These are phyloP conservation scores for Anseranas semipalmata DNA, from an alignment of 2,113 vertebrate species.

Conservation along the genomic window DNA sequence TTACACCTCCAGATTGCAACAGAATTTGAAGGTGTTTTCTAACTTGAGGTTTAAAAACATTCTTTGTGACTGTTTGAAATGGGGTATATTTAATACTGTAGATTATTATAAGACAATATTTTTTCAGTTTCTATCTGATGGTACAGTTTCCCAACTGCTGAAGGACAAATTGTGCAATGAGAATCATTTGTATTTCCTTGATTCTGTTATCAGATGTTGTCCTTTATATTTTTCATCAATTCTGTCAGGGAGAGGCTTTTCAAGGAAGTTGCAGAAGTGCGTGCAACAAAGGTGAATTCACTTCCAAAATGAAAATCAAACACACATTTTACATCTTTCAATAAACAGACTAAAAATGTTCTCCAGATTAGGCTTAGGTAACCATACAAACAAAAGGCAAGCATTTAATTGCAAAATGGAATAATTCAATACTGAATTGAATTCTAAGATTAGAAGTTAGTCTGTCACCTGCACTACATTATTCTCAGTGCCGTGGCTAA, in stretches of 20 bases:
- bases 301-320: not conserved
- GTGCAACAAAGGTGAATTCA: not conserved
- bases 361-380: slow-evolving; percentile 12
- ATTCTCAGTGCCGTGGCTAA: not conserved
- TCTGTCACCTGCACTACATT: not conserved
- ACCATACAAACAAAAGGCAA: slow-evolving; percentile 35
- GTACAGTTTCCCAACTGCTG: not conserved
- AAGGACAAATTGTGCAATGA: not conserved
- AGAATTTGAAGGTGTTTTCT: not conserved
- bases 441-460: slow-evolving; percentile 30
- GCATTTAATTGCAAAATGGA: slow-evolving; percentile 51
- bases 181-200: not conserved
- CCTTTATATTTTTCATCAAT: not conserved
- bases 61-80: not conserved
- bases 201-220: not conserved
- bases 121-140: not conserved
- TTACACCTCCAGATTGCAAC: not conserved
- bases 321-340: not conserved
- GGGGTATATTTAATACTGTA: not conserved
- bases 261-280: not conserved
- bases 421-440: slow-evolving; percentile 45
- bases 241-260: not conserved
- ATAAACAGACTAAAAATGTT: slow-evolving; percentile 29
- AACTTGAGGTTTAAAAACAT: not conserved
- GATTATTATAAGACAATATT: not conserved